Evolutionary conservation across 2,797 vertebrate species (phyloP), one percentile per base, ranked within the genome.

Genomic region (Psittacula derbiana): DNA sequence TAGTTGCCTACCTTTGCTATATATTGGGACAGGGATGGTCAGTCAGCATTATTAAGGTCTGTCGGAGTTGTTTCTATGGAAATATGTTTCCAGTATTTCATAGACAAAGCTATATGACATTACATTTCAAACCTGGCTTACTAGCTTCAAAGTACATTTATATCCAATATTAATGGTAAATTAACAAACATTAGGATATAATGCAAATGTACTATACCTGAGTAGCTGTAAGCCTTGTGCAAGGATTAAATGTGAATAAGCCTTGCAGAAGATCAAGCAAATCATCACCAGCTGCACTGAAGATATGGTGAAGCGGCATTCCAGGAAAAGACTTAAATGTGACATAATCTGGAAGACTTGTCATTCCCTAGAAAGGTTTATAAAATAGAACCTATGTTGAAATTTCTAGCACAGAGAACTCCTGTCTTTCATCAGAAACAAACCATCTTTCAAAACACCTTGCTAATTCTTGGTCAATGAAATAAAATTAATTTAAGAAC

Each of bases 231-330:
- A 98, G 67, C 71, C 98, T 98, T 46, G 98, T 94, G 80, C 97
- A 98, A 16, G 99, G 99, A 95, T 99, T 99, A 97, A 99, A 99
- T 8, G 98, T 98, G 97, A 99, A 99, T 72, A 99, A 97, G 31
- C 98, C 98, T 92, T 98, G 99, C 44, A 99, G 97, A 46, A 99
- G 98, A 75, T 97, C 98, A 6, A 99, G 98, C 47, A 99, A 97
- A 96, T 99, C 99, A 11, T 99, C 99, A 74, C 99, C 99, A 80
- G 99, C 99, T 21, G 99, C 99, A 93, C 98, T 99, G 97, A 99
- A 99, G 97, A 99, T 99, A 95, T 99, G 98, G 10, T 99, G 99
- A 93, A 99, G 97, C 2, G 98, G 99, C 78, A 99, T 99, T 78
- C 99, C 99, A 70, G 99, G 98, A 93, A 99, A 99, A 88, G 98